phyloP scores from a whole-genome alignment of 1,140 invertebrate species.

The Cataglyphis hispanica region DNA sequence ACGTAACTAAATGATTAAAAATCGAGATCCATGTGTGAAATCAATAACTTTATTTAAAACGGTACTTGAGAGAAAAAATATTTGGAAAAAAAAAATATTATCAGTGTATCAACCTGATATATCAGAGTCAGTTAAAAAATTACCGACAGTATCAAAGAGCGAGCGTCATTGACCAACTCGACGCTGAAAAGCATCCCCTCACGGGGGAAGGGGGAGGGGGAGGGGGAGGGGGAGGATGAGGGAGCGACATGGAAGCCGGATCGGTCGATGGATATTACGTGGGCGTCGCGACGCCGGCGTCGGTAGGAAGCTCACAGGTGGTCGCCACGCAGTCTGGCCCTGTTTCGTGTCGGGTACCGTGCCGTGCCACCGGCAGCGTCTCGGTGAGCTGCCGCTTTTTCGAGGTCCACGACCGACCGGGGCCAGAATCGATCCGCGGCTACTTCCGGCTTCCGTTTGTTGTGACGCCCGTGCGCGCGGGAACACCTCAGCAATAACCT shows the following conservation, averaged over 20 bases:
- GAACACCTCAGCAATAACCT: slow-evolving; percentile 50
- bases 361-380: slow-evolving; percentile 66
- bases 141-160: slow-evolving; percentile 54
- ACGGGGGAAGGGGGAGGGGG: not conserved
- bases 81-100: not conserved
- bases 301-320: slow-evolving; percentile 81
- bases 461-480: slow-evolving; percentile 74
- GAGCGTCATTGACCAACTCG: slow-evolving; percentile 56
- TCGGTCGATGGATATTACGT: slow-evolving; percentile 74
- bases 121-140: not conserved
- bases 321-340: slow-evolving; percentile 82
- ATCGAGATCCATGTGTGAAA: not conserved
- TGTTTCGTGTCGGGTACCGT: slow-evolving; percentile 74
- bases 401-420: slow-evolving; percentile 79
- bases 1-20: not conserved
- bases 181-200: slow-evolving; percentile 38
- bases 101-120: no score
- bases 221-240: no score
- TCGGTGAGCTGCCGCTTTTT: slow-evolving; percentile 72
- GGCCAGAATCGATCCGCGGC: slow-evolving; percentile 68
- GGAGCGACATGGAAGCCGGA: slow-evolving; percentile 5
- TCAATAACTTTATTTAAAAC: not conserved
- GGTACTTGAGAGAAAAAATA: not conserved
- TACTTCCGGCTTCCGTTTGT: slow-evolving; percentile 79
- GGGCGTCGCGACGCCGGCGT: slow-evolving; percentile 79